phyloP scores from a whole-genome alignment of 2,797 vertebrate genomes.

The Cyprinodon diabolis region DNA sequence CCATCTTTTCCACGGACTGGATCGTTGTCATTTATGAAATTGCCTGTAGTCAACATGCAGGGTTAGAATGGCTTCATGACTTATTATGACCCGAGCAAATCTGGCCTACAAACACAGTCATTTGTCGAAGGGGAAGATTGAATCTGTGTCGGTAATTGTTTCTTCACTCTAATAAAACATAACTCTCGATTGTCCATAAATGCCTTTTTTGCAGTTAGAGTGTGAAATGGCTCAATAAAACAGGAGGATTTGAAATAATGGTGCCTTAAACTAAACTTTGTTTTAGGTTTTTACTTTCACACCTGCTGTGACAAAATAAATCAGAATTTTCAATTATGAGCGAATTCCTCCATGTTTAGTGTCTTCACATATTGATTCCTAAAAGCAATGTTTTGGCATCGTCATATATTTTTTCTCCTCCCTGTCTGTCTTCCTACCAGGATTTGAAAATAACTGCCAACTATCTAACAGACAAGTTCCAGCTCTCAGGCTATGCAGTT shows the following conservation, averaged over 20 bases:
- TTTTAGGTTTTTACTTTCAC: constrained; percentile 33
- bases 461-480: constrained; percentile 9
- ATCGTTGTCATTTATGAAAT: background rate
- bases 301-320: constrained; percentile 49
- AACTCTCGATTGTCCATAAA: constrained; percentile 9
- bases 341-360: constrained; percentile 16
- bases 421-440: constrained; percentile 4
- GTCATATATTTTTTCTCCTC: constrained; percentile 27
- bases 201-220: constrained; percentile 6
- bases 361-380: constrained; percentile 30
- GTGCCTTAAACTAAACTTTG: constrained; percentile 28
- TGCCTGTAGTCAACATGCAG: background rate
- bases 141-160: background rate
- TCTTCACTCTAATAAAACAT: constrained; percentile 19
- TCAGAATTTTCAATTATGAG: constrained; percentile 39
- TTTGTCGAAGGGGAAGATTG: constrained; percentile 10
- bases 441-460: constrained; percentile 37
- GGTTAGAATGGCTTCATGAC: background rate
- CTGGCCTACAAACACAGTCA: background rate
- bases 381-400: constrained; percentile 19
- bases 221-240: constrained; percentile 3
- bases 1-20: background rate
- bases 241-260: constrained; percentile 15
- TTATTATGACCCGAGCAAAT: background rate
- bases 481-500: constrained; percentile 30